Evolutionary conservation across 2,888 invertebrate genomes (phyloP).

Genomic region (Pristionchus mayeri): DNA sequence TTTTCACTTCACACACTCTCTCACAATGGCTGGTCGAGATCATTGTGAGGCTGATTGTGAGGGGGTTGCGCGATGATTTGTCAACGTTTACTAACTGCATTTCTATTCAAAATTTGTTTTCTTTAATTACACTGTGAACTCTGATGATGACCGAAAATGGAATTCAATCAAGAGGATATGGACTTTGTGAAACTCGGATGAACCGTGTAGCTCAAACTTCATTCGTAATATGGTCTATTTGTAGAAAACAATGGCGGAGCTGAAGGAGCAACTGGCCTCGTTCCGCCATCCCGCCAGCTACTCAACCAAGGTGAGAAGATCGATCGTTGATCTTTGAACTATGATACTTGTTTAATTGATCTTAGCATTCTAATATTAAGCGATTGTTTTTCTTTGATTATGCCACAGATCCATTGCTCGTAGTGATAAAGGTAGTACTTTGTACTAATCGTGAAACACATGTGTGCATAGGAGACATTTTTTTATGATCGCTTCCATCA

Average conservation of each 20-base stretch:
- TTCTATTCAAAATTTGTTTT: too few species aligned
- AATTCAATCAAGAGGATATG: too few species aligned
- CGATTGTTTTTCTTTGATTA: neutral
- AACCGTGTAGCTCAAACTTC: neutral
- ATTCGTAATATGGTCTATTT: too few species aligned
- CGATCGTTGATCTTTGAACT: neutral
- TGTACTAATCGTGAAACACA: too few species aligned
- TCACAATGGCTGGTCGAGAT: too few species aligned
- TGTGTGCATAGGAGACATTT: too few species aligned
- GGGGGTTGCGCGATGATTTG: too few species aligned
- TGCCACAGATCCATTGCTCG: neutral
- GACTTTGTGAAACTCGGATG: neutral
- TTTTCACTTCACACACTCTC: too few species aligned
- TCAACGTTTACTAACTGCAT: too few species aligned
- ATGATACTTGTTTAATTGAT: neutral
- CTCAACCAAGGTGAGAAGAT: slow-evolving; percentile 17
- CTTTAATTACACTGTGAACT: too few species aligned
- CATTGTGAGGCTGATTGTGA: too few species aligned
- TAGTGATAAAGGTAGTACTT: neutral
- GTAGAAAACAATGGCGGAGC: slow-evolving; percentile 51
- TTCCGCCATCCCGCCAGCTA: slow-evolving; percentile 69
- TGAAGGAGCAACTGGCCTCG: slow-evolving; percentile 59
- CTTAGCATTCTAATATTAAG: neutral
- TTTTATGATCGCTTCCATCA: neutral
- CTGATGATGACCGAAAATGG: too few species aligned